Evolutionary conservation across 2,888 invertebrate species (phyloP).

Genomic region (Oeneis ivallda): DNA sequence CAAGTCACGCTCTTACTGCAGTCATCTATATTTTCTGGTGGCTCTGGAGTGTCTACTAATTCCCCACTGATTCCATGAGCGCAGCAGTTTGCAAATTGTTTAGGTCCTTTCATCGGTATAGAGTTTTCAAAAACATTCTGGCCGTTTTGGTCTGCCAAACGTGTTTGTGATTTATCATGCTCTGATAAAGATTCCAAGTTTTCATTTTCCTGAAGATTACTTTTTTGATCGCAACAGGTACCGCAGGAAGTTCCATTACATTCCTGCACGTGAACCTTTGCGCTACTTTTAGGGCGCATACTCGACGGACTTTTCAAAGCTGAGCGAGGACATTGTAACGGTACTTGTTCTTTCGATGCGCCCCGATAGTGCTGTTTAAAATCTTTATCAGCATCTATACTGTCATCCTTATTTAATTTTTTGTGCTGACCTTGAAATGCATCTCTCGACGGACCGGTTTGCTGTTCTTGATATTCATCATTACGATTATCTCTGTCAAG

Average conservation of each 20-base stretch:
- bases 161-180: background rate
- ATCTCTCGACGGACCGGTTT: background rate
- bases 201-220: background rate
- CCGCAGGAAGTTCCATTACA: background rate
- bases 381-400: background rate
- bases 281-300: background rate
- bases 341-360: background rate
- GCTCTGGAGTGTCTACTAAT: background rate
- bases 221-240: conserved; percentile 1
- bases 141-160: background rate
- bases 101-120: background rate
- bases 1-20: conserved; percentile 3
- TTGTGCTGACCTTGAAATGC: background rate
- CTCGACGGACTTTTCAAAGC: conserved; percentile 1
- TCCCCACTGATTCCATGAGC: background rate
- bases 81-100: conserved; percentile 1
- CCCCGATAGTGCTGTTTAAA: background rate
- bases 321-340: background rate
- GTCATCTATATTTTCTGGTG: background rate
- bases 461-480: background rate
- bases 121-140: background rate
- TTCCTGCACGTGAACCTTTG: background rate
- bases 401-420: background rate
- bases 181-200: background rate
- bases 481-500: background rate